phyloP scores from a whole-genome alignment of 2,797 vertebrate species.

The Macropus fuliginosus region DNA sequence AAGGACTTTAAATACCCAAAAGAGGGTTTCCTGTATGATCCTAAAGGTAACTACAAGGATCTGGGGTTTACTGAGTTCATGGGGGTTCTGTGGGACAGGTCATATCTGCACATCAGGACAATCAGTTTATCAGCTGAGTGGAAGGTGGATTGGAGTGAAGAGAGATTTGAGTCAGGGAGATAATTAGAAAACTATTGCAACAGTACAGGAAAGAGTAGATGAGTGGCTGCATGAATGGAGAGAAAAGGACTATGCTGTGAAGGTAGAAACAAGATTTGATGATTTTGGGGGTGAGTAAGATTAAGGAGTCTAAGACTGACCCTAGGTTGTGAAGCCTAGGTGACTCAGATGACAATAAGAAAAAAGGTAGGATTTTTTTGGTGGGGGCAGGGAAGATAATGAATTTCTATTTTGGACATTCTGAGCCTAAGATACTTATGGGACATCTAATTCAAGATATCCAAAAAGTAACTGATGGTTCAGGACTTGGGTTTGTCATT shows the following conservation, averaged over 20 bases:
- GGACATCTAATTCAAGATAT: no score
- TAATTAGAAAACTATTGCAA: neutral
- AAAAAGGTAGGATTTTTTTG: no score
- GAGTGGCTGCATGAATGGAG: neutral
- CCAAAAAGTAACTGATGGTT: no score
- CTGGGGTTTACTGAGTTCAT: neutral
- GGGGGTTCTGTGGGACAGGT: neutral
- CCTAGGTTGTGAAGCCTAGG: no score
- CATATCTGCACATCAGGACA: neutral
- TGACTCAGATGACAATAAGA: no score
- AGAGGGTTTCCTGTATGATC: neutral
- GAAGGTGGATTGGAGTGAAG: neutral
- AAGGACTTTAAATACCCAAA: neutral
- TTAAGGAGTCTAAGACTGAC: no score
- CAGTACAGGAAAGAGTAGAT: neutral
- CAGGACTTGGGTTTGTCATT: no score
- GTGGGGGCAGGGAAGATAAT: no score
- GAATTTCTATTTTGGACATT: no score
- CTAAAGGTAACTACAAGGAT: neutral
- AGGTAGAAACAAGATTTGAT: no score
- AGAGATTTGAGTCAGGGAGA: neutral
- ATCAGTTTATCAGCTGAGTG: neutral
- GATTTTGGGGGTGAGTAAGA: no score
- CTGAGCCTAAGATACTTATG: no score
- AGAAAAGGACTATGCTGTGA: neutral